phyloP scores from a whole-genome alignment of 2,888 invertebrate genomes.

The Punctoribates punctum region DNA sequence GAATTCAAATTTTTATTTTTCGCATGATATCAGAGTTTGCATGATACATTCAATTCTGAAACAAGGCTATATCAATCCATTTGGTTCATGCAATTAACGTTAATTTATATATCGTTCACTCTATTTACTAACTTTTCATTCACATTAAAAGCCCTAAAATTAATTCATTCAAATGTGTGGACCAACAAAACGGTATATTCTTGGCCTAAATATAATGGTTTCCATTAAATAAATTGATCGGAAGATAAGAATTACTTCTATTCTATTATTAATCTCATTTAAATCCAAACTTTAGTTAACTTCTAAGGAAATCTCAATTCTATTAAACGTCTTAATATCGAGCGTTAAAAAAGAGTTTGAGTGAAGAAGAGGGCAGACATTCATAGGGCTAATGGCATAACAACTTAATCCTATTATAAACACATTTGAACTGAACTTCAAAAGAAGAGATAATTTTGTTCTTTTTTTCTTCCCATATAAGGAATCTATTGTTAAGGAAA shows the following conservation, averaged over 20 bases:
- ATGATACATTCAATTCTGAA: too few relatives aligned
- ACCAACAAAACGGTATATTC: neutral
- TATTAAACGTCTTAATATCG: neutral
- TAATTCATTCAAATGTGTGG: neutral
- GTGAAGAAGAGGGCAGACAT: neutral
- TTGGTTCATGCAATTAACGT: neutral
- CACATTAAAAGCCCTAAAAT: neutral
- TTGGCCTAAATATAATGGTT: slow-evolving; percentile 1
- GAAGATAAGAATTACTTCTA: neutral
- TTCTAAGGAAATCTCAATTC: neutral
- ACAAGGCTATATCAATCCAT: too few relatives aligned
- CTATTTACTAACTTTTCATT: neutral
- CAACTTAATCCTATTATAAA: slow-evolving; percentile 21
- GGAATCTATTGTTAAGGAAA: neutral
- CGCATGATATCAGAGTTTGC: too few relatives aligned
- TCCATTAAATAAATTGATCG: neutral
- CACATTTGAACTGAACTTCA: slow-evolving; percentile 11
- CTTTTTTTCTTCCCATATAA: neutral
- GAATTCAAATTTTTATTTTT: too few relatives aligned
- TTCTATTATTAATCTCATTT: neutral
- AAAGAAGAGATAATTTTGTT: slow-evolving; percentile 4
- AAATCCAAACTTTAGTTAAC: neutral
- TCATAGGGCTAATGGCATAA: neutral
- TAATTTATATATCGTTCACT: neutral
- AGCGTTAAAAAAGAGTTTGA: neutral